Percentiles rank a stretch among this genome's conserved stretches.
These are phyloP conservation scores for Axea sp. DNA, from an alignment of 2,888 invertebrate genomes.

Conservation along the genomic window DNA sequence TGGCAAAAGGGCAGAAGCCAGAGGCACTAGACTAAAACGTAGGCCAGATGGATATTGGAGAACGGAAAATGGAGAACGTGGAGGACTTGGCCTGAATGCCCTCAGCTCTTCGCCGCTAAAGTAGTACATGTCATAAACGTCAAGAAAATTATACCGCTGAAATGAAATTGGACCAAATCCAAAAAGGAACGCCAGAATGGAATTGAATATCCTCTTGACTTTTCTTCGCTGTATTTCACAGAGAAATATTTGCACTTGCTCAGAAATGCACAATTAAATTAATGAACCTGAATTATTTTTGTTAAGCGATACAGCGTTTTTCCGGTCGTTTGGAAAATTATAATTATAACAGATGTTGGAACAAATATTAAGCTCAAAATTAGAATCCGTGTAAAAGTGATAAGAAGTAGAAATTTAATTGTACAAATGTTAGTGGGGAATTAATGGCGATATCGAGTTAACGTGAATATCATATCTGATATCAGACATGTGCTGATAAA, in stretches of 20 bases:
- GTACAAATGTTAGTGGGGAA: too few relatives aligned
- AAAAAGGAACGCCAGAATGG: constrained; percentile 55
- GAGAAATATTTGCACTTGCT: not conserved
- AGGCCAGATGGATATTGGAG: constrained; percentile 58
- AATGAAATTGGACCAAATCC: constrained; percentile 62
- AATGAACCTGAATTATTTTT: not conserved
- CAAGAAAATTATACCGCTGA: constrained; percentile 62
- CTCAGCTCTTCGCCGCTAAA: constrained; percentile 56
- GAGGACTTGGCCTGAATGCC: constrained; percentile 59
- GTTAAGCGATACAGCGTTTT: too few relatives aligned
- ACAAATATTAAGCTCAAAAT: too few relatives aligned
- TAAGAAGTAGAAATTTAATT: too few relatives aligned
- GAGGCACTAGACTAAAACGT: constrained; percentile 49
- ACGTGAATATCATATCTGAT: too few relatives aligned
- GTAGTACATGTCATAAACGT: constrained; percentile 62
- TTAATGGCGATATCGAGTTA: too few relatives aligned
- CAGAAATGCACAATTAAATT: constrained; percentile 6
- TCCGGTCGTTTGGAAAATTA: too few relatives aligned
- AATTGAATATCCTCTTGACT: constrained; percentile 52
- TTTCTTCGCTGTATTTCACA: constrained; percentile 31
- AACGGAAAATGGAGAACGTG: constrained; percentile 60
- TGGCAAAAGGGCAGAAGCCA: constrained; percentile 62
- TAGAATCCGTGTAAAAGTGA: too few relatives aligned
- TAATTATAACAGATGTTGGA: too few relatives aligned
- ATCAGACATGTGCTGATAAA: too few relatives aligned